Conservation (phyloP, 37 sponge, comb jelly and placozoan species). For the Aphrocallistes beatrix region DNA sequence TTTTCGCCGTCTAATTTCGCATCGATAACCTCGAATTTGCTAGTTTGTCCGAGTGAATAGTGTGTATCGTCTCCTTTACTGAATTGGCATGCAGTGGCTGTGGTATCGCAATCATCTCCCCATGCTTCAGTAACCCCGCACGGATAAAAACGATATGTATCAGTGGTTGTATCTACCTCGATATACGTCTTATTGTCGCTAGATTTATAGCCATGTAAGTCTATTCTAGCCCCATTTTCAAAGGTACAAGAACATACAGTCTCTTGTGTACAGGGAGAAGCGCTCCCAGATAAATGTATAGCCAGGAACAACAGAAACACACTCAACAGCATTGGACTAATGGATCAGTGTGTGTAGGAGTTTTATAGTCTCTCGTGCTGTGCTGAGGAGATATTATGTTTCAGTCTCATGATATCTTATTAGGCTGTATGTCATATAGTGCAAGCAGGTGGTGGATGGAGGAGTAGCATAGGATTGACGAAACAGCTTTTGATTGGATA, state of each 20-base stretch:
- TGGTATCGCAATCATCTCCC: background rate
- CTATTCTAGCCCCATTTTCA: background rate
- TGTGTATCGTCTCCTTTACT: background rate
- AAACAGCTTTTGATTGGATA: too few relatives aligned
- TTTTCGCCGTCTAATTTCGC: background rate
- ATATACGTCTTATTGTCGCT: background rate
- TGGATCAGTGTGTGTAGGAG: too few relatives aligned
- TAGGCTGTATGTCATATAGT: too few relatives aligned
- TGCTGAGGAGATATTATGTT: too few relatives aligned
- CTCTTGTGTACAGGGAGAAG: too few relatives aligned
- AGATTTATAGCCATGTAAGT: background rate
- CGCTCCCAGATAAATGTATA: too few relatives aligned
- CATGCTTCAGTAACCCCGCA: background rate
- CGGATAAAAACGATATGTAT: background rate
- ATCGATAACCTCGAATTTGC: background rate
- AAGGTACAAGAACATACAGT: background rate
- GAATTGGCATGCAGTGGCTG: background rate
- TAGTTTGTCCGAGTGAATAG: background rate
- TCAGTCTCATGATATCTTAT: too few relatives aligned
- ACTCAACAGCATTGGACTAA: too few relatives aligned
- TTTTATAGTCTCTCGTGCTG: too few relatives aligned
- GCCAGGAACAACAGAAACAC: too few relatives aligned
- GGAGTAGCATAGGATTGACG: too few relatives aligned
- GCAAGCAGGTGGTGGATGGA: too few relatives aligned
- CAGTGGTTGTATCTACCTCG: background rate